Conservation (phyloP, 2,888 invertebrate species). For the Andrena marginata region DNA sequence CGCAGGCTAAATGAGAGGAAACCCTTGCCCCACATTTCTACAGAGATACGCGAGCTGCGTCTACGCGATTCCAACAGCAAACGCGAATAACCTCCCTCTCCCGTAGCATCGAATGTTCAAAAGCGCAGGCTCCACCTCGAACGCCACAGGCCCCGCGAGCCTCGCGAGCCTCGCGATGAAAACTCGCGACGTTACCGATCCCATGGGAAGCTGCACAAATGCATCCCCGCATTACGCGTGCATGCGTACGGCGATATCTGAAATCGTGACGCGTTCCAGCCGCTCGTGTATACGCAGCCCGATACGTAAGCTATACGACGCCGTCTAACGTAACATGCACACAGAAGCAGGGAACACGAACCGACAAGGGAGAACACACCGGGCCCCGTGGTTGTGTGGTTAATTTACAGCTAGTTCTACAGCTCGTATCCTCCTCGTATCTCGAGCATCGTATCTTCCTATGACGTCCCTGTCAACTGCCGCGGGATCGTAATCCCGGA, state of each 20-base stretch:
- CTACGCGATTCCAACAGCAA: no score
- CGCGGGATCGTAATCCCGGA: constrained; percentile 68
- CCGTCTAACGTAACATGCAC: constrained; percentile 54
- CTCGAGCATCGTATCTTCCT: constrained; percentile 54
- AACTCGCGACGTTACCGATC: neutral
- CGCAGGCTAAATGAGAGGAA: neutral
- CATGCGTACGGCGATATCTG: constrained; percentile 34
- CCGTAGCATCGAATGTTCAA: no score
- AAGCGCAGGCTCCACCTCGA: neutral
- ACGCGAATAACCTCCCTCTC: no score
- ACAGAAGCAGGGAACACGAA: constrained; percentile 54
- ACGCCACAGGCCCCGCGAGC: neutral
- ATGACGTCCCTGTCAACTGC: constrained; percentile 68
- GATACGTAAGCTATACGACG: constrained; percentile 51
- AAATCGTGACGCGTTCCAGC: constrained; percentile 53
- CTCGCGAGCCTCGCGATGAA: constrained; percentile 5
- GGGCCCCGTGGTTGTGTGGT: constrained; percentile 73
- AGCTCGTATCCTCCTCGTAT: constrained; percentile 64
- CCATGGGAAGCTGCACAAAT: neutral
- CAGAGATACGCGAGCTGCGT: no score
- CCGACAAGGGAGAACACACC: constrained; percentile 46
- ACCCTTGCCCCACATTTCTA: neutral
- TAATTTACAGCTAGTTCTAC: constrained; percentile 80
- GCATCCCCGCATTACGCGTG: constrained; percentile 11
- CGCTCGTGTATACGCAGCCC: constrained; percentile 47